These are phyloP conservation scores for Malurus splendens DNA, from an alignment of 2,797 vertebrate genomes.

Conservation along the genomic window DNA sequence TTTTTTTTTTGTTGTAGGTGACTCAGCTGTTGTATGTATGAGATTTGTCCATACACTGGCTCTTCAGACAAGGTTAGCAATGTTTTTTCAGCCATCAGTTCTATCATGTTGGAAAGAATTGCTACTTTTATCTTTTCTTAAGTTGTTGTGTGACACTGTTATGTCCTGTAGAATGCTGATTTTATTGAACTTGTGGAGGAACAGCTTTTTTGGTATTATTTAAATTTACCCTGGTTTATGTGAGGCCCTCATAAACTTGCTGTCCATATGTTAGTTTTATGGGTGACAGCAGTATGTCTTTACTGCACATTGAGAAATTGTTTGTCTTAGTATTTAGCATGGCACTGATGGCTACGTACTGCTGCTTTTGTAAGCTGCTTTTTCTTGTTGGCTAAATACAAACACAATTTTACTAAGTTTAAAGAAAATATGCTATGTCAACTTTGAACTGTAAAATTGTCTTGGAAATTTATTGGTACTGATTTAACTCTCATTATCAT, in stretches of 20 bases:
- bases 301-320: not conserved
- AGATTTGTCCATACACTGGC: conserved; percentile 40
- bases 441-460: not conserved
- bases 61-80: conserved; percentile 53
- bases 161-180: not conserved
- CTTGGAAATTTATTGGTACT: not conserved
- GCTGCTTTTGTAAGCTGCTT: not conserved
- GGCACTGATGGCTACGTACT: fast-evolving
- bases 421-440: not conserved
- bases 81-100: not conserved
- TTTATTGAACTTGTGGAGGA: not conserved
- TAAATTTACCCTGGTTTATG: not conserved
- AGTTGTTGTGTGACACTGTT: not conserved
- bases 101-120: not conserved
- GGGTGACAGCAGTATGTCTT: not conserved
- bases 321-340: not conserved
- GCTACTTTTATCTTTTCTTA: not conserved
- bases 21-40: not conserved
- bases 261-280: not conserved
- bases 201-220: not conserved
- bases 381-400: not conserved
- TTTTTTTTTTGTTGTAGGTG: not conserved
- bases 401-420: not conserved
- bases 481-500: not conserved
- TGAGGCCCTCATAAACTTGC: not conserved